These are phyloP conservation scores for Epirrhoe alternata DNA, from an alignment of 2,888 invertebrate genomes.

Conservation along the genomic window DNA sequence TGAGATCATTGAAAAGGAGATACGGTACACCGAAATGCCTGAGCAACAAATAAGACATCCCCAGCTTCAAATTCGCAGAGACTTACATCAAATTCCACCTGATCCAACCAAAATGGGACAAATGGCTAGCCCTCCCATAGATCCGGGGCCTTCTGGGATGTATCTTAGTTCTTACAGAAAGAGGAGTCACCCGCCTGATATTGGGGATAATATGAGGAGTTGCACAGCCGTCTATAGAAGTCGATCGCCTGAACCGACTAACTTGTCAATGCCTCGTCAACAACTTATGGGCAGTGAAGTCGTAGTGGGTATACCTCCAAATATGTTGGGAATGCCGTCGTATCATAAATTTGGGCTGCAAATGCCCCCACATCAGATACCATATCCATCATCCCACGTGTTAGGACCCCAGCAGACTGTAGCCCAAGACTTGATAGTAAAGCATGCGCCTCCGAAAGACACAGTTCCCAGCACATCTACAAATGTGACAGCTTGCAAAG, in stretches of 20 bases:
- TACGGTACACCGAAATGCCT: conserved; percentile 78
- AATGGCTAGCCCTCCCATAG: conserved; percentile 76
- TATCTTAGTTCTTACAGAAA: conserved; percentile 85
- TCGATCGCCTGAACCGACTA: conserved; percentile 81
- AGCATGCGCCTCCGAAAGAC: conserved; percentile 81
- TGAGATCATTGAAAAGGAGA: conserved; percentile 78
- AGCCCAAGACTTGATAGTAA: conserved; percentile 82
- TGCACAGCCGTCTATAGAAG: conserved; percentile 74
- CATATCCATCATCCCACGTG: conserved; percentile 71
- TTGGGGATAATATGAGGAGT: conserved; percentile 72
- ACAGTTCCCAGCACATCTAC: conserved; percentile 72
- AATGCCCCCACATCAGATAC: conserved; percentile 78
- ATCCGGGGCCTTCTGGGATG: conserved; percentile 74
- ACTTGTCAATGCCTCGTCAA: conserved; percentile 76
- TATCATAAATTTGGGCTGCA: conserved; percentile 81
- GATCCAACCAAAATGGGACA: conserved; percentile 71
- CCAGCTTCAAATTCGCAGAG: conserved; percentile 90
- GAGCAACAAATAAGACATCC: conserved; percentile 81
- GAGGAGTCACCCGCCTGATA: conserved; percentile 83
- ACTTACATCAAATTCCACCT: conserved; percentile 86
- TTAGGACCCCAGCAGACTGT: conserved; percentile 80
- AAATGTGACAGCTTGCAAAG: conserved; percentile 70
- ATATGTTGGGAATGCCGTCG: conserved; percentile 76
- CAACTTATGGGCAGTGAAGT: conserved; percentile 65
- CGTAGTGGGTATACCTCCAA: conserved; percentile 70